A percentile compares a stretch with the other conserved stretches of the same genome.
Conservation (phyloP, 2,797 vertebrate genomes). For the Syngnathus rostellatus region DNA sequence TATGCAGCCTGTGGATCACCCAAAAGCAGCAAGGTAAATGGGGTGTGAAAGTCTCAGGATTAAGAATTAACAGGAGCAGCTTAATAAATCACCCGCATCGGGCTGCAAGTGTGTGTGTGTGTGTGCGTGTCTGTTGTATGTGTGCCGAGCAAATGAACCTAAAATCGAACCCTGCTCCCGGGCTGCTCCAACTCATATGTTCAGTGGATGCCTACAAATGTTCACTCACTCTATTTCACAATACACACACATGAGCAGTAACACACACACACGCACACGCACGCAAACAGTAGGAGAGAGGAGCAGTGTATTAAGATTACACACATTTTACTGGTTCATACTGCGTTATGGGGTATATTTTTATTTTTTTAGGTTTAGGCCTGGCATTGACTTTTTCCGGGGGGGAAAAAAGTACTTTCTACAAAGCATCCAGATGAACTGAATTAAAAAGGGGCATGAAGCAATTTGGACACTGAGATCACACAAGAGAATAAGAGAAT, state of each 20-base stretch:
- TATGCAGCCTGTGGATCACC: conserved; percentile 49
- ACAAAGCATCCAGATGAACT: conserved; percentile 7
- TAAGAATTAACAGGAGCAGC: conserved; percentile 74
- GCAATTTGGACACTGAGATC: conserved; percentile 20
- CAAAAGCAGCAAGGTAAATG: conserved; percentile 64
- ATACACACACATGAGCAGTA: conserved; percentile 1
- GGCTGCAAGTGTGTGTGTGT: conserved; percentile 24
- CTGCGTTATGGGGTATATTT: no score
- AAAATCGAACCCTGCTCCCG: conserved; percentile 41
- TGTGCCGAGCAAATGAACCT: conserved; percentile 48
- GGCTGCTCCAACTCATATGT: conserved; percentile 53
- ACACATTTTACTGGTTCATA: background rate
- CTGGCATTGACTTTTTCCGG: background rate
- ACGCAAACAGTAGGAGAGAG: background rate
- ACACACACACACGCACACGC: background rate
- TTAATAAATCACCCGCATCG: conserved; percentile 73
- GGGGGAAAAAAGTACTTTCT: background rate
- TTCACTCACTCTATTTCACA: conserved; percentile 1
- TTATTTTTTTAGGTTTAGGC: conserved; percentile 10
- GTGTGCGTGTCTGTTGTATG: conserved; percentile 8
- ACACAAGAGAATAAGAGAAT: conserved; percentile 9
- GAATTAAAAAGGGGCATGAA: conserved; percentile 14
- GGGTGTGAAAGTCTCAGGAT: conserved; percentile 68
- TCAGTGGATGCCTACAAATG: conserved; percentile 36
- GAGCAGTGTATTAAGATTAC: background rate